A percentile compares a stretch with the other conserved stretches of the same genome.
These are phyloP conservation scores for Phrynocephalus guinanensis DNA, from an alignment of 2,797 vertebrate species.

Conservation along the genomic window DNA sequence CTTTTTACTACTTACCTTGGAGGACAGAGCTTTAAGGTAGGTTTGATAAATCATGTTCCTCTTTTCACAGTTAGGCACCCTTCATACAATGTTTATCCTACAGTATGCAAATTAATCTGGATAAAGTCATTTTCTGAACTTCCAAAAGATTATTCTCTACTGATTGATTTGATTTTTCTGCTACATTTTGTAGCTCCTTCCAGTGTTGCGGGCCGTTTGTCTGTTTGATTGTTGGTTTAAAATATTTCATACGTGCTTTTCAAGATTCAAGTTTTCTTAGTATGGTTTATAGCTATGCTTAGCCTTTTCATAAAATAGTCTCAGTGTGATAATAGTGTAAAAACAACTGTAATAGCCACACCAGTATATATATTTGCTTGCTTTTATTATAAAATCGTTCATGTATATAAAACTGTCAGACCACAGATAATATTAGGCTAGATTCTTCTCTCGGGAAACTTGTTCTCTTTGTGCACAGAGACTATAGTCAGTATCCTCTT, in stretches of 20 bases:
- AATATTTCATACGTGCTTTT: not conserved
- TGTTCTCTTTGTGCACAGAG: not conserved
- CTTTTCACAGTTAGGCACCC: not conserved
- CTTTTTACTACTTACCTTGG: not conserved
- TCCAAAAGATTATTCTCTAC: not conserved
- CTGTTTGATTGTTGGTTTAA: not conserved
- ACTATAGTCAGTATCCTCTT: too few relatives aligned
- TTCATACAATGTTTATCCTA: not conserved
- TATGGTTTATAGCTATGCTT: not conserved
- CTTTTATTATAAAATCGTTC: not conserved
- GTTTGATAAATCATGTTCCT: not conserved
- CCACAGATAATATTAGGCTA: not conserved
- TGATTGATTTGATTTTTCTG: not conserved
- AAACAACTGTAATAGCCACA: not conserved
- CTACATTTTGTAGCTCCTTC: not conserved
- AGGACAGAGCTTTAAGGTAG: not conserved
- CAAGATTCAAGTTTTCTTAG: not conserved
- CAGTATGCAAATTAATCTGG: not conserved
- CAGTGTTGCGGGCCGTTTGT: not conserved
- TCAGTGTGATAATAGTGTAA: not conserved
- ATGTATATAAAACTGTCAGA: not conserved
- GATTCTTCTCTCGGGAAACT: not conserved
- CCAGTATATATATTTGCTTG: not conserved
- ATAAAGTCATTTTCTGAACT: not conserved
- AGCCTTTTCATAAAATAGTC: not conserved